Conservation (phyloP, 1,140 invertebrate genomes). For the Fopius arisanus region DNA sequence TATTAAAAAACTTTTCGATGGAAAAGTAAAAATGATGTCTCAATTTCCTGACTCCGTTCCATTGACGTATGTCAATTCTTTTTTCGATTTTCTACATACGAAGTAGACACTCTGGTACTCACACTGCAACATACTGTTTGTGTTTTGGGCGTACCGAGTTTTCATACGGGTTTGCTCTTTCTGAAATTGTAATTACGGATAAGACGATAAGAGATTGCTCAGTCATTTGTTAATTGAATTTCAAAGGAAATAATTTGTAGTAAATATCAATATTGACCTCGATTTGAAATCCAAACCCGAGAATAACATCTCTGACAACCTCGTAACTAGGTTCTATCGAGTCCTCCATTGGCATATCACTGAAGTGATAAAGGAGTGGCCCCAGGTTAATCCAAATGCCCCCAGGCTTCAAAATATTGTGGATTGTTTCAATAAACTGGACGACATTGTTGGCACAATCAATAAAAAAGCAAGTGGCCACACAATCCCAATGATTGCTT, state of each 20-base stretch:
- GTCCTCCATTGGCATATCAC: conserved; percentile 86
- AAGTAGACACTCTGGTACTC: conserved; percentile 92
- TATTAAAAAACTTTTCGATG: background rate
- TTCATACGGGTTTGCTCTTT: conserved; percentile 79
- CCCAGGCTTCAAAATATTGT: conserved; percentile 87
- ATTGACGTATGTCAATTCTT: conserved; percentile 40
- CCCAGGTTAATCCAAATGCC: conserved; percentile 92
- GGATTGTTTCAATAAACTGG: conserved; percentile 94
- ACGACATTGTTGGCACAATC: conserved; percentile 98
- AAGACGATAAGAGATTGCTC: background rate
- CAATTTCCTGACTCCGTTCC: conserved; percentile 49
- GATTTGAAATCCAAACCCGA: conserved; percentile 86
- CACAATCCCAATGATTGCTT: conserved; percentile 85
- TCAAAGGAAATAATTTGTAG: conserved; percentile 12
- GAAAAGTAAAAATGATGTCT: background rate
- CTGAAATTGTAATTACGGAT: no score
- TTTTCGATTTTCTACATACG: conserved; percentile 78
- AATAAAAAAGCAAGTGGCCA: conserved; percentile 97
- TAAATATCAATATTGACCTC: conserved; percentile 74
- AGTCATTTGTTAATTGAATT: no score
- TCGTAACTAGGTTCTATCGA: conserved; percentile 96
- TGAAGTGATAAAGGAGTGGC: conserved; percentile 94
- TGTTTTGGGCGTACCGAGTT: conserved; percentile 92
- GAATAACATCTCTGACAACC: conserved; percentile 82
- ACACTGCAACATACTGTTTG: conserved; percentile 91